phyloP scores from a whole-genome alignment of 2,888 invertebrate genomes.

The Zhengitettix transpicula region DNA sequence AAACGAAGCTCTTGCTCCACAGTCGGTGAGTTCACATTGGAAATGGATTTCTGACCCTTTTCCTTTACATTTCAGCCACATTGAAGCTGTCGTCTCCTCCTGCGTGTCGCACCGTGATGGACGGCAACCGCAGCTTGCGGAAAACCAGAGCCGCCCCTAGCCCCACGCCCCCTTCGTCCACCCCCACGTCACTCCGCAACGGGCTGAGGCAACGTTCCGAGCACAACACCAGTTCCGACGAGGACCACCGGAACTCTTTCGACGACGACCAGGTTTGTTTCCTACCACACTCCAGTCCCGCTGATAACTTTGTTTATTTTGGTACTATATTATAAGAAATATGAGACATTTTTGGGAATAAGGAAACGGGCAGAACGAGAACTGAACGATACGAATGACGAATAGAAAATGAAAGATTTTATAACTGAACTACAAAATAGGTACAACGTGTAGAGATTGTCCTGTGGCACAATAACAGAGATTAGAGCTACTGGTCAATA shows the following conservation, averaged over 20 bases:
- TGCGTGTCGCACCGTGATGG: slow-evolving; percentile 6
- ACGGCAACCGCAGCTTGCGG: slow-evolving; percentile 14
- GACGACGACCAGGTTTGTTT: slow-evolving; percentile 23
- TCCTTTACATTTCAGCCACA: slow-evolving; percentile 12
- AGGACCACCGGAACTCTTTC: slow-evolving; percentile 25
- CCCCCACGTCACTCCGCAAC: slow-evolving; percentile 1
- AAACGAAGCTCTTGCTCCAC: no score
- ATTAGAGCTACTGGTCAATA: no score
- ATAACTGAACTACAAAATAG: no score
- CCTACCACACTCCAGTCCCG: background rate
- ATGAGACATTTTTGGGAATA: no score
- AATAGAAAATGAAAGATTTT: no score
- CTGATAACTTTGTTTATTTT: no score
- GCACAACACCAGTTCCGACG: slow-evolving; percentile 27
- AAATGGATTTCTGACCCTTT: background rate
- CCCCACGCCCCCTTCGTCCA: slow-evolving; percentile 26
- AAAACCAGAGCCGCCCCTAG: slow-evolving; percentile 34
- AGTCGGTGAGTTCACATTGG: background rate
- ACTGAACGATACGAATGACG: no score
- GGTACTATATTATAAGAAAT: no score
- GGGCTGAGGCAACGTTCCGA: slow-evolving; percentile 7
- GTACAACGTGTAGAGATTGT: no score
- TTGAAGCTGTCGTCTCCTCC: slow-evolving; percentile 26
- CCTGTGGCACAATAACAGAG: no score
- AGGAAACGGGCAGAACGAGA: no score